A percentile compares a stretch with the other conserved stretches of the same genome.
These are phyloP conservation scores for Coracopsis vasa DNA, from an alignment of 2,113 vertebrate genomes.

Conservation along the genomic window DNA sequence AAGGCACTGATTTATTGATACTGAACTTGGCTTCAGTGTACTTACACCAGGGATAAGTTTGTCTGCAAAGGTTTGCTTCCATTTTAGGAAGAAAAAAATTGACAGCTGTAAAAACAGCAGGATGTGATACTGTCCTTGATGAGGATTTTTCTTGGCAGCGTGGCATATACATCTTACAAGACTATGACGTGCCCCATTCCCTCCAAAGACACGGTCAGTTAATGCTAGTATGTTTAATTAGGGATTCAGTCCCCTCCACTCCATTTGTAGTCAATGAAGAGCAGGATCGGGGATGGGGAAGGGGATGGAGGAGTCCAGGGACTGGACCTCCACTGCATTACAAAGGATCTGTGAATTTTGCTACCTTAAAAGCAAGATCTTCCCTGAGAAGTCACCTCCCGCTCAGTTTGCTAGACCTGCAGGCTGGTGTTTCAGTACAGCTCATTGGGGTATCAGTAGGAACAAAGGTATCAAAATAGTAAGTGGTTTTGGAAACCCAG, in stretches of 20 bases:
- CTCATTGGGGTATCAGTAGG: neutral
- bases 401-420: neutral
- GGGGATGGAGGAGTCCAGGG: neutral
- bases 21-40: constrained; percentile 27
- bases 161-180: neutral
- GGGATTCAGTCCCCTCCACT: neutral
- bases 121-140: neutral
- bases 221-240: neutral
- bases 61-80: constrained; percentile 41
- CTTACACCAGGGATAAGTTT: constrained; percentile 29
- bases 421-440: neutral
- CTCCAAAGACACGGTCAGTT: neutral
- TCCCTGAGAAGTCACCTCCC: neutral
- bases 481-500: constrained; percentile 7
- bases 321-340: neutral
- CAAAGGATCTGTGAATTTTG: neutral
- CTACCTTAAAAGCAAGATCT: neutral
- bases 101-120: constrained; percentile 32
- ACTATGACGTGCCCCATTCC: neutral
- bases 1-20: constrained; percentile 57
- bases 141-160: neutral
- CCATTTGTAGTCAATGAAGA: neutral
- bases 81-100: constrained; percentile 46
- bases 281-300: neutral
- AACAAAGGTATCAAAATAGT: neutral